A percentile compares a stretch with the other conserved stretches of the same genome.
Conservation (phyloP, 2,113 vertebrate genomes). For the Zosterops lateralis region DNA sequence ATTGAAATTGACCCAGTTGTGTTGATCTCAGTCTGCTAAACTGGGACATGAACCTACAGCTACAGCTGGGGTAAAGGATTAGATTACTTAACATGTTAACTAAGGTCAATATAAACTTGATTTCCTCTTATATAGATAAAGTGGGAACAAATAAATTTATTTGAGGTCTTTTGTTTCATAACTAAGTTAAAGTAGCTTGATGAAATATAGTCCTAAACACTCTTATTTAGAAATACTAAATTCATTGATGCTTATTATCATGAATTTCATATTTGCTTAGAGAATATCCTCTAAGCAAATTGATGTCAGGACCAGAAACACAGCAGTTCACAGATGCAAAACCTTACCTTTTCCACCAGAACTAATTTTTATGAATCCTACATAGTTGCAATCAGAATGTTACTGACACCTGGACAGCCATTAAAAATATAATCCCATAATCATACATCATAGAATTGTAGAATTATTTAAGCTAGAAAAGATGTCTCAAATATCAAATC, state of each 20-base stretch:
- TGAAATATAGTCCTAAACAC: background rate
- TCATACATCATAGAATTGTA: background rate
- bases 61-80: background rate
- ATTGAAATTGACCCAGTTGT: background rate
- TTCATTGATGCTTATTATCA: background rate
- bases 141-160: background rate
- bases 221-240: background rate
- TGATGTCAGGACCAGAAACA: background rate
- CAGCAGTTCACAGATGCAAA: background rate
- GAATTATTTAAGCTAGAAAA: background rate
- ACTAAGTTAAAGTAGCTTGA: background rate
- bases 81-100: background rate
- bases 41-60: background rate
- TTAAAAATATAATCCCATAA: background rate
- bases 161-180: background rate
- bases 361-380: background rate
- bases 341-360: background rate
- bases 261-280: background rate
- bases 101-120: background rate
- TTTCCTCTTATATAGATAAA: background rate
- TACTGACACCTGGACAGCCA: background rate
- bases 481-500: background rate
- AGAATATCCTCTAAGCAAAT: background rate
- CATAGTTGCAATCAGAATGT: background rate
- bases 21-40: slow-evolving; percentile 11